Base-by-base conservation (phyloP, 2,888 invertebrate genomes). In the Trichacis sp. region DNA sequence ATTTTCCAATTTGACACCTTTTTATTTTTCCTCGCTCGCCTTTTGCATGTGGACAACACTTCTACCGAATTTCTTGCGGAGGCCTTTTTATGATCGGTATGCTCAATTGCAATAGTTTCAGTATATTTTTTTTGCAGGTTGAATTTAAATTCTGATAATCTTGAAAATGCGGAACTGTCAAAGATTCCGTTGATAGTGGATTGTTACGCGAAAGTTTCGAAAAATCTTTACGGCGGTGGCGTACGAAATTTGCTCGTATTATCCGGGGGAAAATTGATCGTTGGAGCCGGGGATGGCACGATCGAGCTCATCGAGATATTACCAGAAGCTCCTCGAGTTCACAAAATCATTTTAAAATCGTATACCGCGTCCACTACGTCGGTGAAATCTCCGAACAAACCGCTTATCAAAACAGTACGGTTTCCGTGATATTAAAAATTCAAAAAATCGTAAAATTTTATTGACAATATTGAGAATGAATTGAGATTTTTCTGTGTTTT, bases 271-370 rank as follows among this genome's bases (percentile, higher is more conserved):
- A 29, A 47, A 17, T 6, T 69, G 0, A 56, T 69, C 3, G 20
- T 45, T 1, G 45, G 45, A 19, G 90, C 92, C 2, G 97, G 97
- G 0, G 92, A 95, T 83, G 97, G 97, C 0, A 90, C 89, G 0
- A 84, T 96, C 0, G 93, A 94, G 69, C 70, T 93, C 17, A 88
- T 93, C 1, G 89, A 90, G 72, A 77, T 84, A 46, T n/a, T 74
- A 1, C 65, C 70, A 18, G 18, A 63, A 42, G 2, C 1, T 8
- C 46, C 46, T 20, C 46, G 24, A 5, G 46, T 29, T 17, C 14
- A 24, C 14, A 40, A 40, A 40, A 14, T 12, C 4, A 15, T 40
- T 15, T 6, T 1, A 8, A 15, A 40, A 40, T 40, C 40, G 9
- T 66, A 12, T 47, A 43, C 5, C 71, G 72, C 30, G 19, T 57